A percentile compares a stretch with the other conserved stretches of the same genome.
Conservation (phyloP, 2,888 invertebrate species). For the Pollenia angustigena region DNA sequence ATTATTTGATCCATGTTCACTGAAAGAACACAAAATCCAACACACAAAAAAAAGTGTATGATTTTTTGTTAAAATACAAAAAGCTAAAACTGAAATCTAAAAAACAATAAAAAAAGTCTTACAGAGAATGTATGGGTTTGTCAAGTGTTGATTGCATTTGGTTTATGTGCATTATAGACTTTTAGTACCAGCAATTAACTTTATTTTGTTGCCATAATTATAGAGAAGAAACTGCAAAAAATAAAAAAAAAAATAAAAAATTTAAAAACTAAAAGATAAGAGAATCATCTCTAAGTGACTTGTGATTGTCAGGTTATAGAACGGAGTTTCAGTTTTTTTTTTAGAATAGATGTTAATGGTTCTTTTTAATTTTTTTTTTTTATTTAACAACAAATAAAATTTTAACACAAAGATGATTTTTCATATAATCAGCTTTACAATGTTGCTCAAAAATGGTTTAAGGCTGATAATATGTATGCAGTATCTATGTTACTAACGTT, state of each 20-base stretch:
- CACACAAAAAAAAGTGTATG: neutral
- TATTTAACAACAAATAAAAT: conserved; percentile 13
- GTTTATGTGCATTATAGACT: conserved; percentile 61
- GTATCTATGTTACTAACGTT: too few relatives aligned
- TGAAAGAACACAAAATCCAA: conserved; percentile 3
- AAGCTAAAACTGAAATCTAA: conserved; percentile 1
- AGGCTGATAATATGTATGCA: neutral
- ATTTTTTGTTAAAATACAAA: neutral
- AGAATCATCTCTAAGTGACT: conserved; percentile 27
- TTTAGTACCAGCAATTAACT: conserved; percentile 59
- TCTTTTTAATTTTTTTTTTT: neutral
- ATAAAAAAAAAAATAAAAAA: neutral
- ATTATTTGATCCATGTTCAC: conserved; percentile 65
- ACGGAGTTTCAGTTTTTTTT: conserved; percentile 1
- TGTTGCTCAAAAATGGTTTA: neutral
- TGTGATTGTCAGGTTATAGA: conserved; percentile 38
- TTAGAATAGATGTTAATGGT: neutral
- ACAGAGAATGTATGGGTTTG: conserved; percentile 55
- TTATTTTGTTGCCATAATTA: conserved; percentile 64
- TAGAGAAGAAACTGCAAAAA: conserved; percentile 30
- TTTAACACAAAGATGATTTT: conserved; percentile 3
- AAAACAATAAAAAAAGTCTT: neutral
- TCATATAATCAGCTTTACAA: neutral
- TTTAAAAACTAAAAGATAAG: conserved; percentile 11
- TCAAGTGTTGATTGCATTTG: conserved; percentile 68